A percentile compares a stretch with the other conserved stretches of the same genome.
Conservation (phyloP, 2,113 vertebrate species). For the Xiphophorus maculatus region DNA sequence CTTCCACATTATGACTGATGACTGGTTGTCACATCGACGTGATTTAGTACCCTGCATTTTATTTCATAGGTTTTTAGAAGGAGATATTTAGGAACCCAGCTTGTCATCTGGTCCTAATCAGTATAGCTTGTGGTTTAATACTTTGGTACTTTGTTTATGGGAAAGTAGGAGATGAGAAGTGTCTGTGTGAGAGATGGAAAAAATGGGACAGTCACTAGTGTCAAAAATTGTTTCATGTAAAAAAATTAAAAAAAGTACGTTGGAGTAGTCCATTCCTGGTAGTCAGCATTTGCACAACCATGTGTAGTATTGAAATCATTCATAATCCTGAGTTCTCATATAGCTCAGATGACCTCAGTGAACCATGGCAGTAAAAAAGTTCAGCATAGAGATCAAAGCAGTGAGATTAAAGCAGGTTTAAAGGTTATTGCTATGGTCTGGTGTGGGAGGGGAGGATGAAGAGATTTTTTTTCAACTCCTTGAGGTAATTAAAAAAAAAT, state of each 20-base stretch:
- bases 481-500: neutral
- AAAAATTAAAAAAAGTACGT: neutral
- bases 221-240: conserved; percentile 10
- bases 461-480: neutral
- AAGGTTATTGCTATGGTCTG: conserved; percentile 13
- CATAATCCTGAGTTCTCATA: conserved; percentile 22
- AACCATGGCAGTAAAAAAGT: conserved; percentile 18
- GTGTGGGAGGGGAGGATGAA: neutral
- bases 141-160: conserved; percentile 41
- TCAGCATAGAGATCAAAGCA: conserved; percentile 22
- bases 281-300: conserved; percentile 28
- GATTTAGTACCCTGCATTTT: conserved; percentile 51
- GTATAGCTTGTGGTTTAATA: conserved; percentile 51
- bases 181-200: neutral
- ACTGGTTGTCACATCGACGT: conserved; percentile 41
- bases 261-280: too few species aligned
- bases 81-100: conserved; percentile 46
- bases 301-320: conserved; percentile 11
- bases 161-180: conserved; percentile 30
- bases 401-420: conserved; percentile 9
- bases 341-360: conserved; percentile 24
- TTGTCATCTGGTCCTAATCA: conserved; percentile 65
- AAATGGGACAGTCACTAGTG: neutral
- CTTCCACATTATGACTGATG: conserved; percentile 52
- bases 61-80: conserved; percentile 54